Percentiles rank a stretch among this genome's conserved stretches.
Conservation (phyloP, 2,113 vertebrate genomes). For the Paedocypris sp. region DNA sequence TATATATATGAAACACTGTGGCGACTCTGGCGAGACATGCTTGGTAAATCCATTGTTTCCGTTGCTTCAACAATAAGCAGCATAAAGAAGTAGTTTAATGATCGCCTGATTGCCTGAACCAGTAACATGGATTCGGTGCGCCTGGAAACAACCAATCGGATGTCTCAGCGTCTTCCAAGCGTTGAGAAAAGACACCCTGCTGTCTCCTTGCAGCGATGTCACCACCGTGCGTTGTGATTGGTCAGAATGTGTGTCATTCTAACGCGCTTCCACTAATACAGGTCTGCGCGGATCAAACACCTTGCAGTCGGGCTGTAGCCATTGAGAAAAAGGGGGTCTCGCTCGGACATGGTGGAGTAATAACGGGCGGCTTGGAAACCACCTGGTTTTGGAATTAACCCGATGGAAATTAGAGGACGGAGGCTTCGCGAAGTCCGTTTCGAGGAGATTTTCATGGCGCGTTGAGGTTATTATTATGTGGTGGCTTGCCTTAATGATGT, state of each 20-base stretch:
- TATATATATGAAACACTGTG: no score
- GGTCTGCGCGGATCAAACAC: slow-evolving; percentile 47
- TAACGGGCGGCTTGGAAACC: neutral
- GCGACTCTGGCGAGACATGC: no score
- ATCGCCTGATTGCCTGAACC: slow-evolving; percentile 3
- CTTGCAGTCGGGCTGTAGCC: slow-evolving; percentile 46
- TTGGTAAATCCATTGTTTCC: neutral
- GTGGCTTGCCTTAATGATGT: slow-evolving; percentile 57
- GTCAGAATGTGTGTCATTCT: slow-evolving; percentile 10
- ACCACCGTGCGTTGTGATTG: neutral
- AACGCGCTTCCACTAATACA: slow-evolving; percentile 11
- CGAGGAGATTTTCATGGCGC: slow-evolving; percentile 60
- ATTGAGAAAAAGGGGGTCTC: slow-evolving; percentile 33
- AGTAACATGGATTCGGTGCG: neutral
- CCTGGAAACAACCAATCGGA: slow-evolving; percentile 18
- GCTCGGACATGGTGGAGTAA: slow-evolving; percentile 52
- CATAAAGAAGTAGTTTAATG: neutral
- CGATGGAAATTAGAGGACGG: slow-evolving; percentile 26
- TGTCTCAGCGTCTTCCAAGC: neutral
- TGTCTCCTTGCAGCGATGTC: neutral
- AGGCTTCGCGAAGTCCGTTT: slow-evolving; percentile 32
- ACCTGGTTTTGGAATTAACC: slow-evolving; percentile 20
- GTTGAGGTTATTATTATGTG: slow-evolving; percentile 59
- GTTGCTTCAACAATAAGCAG: neutral
- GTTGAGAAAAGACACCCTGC: slow-evolving; percentile 11